A percentile compares a stretch with the other conserved stretches of the same genome.
Conservation (phyloP, 2,113 vertebrate species). For the Anolis carolinensis region DNA sequence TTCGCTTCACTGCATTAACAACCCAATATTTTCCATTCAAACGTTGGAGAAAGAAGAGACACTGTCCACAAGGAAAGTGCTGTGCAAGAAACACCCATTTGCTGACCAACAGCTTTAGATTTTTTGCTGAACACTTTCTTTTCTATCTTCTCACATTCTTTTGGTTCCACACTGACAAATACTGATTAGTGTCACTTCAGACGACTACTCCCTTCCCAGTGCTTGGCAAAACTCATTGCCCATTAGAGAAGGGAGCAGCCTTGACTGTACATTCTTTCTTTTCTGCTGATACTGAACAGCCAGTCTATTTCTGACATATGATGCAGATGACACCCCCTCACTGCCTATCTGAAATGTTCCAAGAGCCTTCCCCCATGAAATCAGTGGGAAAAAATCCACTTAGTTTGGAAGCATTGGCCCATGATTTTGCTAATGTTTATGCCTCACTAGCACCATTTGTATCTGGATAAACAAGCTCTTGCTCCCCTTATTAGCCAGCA, state of each 20-base stretch:
- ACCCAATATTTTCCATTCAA: constrained; percentile 7
- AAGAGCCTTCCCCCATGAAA: not conserved
- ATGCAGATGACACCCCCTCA: not conserved
- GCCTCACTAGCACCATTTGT: not conserved
- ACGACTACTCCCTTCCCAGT: constrained; percentile 26
- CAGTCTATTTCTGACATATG: constrained; percentile 14
- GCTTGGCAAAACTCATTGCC: constrained; percentile 49
- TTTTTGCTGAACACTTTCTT: constrained; percentile 31
- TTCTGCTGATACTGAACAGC: not conserved
- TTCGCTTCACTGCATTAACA: not conserved
- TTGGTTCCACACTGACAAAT: constrained; percentile 21
- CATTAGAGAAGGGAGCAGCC: constrained; percentile 2
- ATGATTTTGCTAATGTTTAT: not conserved
- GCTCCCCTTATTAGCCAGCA: not conserved
- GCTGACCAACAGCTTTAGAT: not conserved
- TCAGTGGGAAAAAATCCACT: fast-evolving
- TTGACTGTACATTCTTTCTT: not conserved
- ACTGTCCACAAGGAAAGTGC: not conserved
- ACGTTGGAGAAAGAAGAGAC: fast-evolving
- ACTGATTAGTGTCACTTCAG: constrained; percentile 37
- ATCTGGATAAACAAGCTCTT: not conserved
- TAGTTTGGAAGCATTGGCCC: not conserved
- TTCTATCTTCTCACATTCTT: constrained; percentile 17
- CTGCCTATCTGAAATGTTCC: not conserved
- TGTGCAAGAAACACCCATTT: not conserved